Percentiles rank a stretch among this genome's conserved stretches.
phyloP scores from a whole-genome alignment of 1,140 invertebrate genomes.

The Sesamia nonagrioides region DNA sequence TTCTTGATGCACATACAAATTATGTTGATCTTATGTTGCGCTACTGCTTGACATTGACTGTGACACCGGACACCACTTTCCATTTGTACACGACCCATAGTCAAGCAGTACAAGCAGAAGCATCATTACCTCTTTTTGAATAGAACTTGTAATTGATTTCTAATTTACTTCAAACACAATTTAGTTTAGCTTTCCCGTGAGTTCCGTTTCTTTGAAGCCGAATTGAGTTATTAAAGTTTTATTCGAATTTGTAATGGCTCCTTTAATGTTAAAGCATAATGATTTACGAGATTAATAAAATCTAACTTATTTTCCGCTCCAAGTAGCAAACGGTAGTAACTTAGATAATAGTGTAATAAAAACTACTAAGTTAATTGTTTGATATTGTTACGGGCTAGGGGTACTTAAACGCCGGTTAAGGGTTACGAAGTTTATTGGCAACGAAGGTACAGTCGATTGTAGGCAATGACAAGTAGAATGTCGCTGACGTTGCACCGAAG shows the following conservation, averaged over 20 bases:
- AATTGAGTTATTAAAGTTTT: conserved; percentile 21
- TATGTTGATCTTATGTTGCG: background rate
- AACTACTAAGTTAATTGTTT: too few relatives aligned
- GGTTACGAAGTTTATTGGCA: too few relatives aligned
- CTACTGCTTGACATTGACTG: background rate
- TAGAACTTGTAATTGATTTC: conserved; percentile 38
- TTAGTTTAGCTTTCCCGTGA: conserved; percentile 21
- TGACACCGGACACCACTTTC: conserved; percentile 1
- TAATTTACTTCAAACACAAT: conserved; percentile 33
- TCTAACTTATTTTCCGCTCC: background rate
- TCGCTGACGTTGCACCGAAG: too few relatives aligned
- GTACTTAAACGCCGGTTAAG: too few relatives aligned
- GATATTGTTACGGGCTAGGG: too few relatives aligned
- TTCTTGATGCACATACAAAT: background rate
- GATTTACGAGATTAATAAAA: background rate
- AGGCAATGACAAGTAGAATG: too few relatives aligned
- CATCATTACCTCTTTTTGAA: conserved; percentile 35
- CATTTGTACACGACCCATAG: conserved; percentile 9
- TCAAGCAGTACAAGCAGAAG: conserved; percentile 25
- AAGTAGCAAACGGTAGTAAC: background rate
- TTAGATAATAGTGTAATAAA: too few relatives aligned
- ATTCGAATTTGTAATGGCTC: background rate
- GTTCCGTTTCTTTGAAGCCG: conserved; percentile 9
- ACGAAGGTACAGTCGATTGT: too few relatives aligned
- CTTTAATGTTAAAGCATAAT: background rate